Conservation (phyloP, 2,888 invertebrate genomes). For the Octonoba sinensis region DNA sequence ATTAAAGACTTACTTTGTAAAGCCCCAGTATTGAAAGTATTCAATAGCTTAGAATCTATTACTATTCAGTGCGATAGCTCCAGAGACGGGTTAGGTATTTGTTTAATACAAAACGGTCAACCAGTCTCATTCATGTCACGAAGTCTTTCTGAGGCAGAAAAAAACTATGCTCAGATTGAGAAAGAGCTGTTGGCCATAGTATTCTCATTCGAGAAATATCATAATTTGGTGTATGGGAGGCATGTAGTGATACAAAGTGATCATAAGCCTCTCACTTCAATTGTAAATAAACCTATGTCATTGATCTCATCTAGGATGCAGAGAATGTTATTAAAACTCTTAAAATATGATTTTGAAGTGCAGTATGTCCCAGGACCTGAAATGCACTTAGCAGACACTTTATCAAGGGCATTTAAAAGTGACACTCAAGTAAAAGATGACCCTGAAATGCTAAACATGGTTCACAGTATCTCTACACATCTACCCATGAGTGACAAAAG, state of each 20-base stretch:
- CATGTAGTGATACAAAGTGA: conserved; percentile 19
- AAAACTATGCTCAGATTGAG: too few relatives aligned
- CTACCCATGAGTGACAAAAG: conserved; percentile 10
- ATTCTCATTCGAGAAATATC: too few relatives aligned
- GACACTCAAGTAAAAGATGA: conserved; percentile 10
- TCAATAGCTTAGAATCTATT: too few relatives aligned
- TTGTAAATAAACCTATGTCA: conserved; percentile 4
- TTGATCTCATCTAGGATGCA: conserved; percentile 1
- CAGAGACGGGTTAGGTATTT: too few relatives aligned
- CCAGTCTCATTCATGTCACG: conserved; percentile 2
- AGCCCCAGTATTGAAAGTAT: background rate
- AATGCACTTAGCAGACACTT: conserved; percentile 17
- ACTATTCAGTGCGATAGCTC: too few relatives aligned
- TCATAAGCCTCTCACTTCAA: conserved; percentile 9
- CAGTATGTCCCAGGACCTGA: conserved; percentile 7
- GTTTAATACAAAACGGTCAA: conserved; percentile 13
- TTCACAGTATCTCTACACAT: background rate
- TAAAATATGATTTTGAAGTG: conserved; percentile 8
- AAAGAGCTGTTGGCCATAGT: too few relatives aligned
- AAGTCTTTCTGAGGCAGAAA: conserved; percentile 8
- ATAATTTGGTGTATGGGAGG: too few relatives aligned
- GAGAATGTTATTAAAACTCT: conserved; percentile 14
- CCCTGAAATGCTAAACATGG: background rate
- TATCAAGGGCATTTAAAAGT: conserved; percentile 4
- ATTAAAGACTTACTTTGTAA: background rate